Base-by-base conservation (phyloP, 2,797 vertebrate genomes). In the Cirrhinus mrigala region DNA sequence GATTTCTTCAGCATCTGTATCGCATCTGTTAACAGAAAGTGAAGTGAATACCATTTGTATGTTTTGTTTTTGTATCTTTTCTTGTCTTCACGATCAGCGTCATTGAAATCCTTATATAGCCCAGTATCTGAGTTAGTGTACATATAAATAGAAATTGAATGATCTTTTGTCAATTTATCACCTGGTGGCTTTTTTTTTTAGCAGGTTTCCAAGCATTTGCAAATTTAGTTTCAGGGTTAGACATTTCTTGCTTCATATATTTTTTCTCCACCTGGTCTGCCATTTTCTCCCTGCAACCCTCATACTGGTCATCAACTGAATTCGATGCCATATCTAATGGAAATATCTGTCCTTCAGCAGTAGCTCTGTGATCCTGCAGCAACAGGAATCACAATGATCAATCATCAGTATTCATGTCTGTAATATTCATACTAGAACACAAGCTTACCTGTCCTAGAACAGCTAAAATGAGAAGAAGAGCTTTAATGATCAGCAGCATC, bases 401-500 rank as follows among this genome's bases (percentile, higher is more conserved):
- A 48, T 66, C 16, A 66, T 79, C 78, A 50, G 7, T 27, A 79
- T 24, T 40, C 7, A 60, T 58, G 52, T 56, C 11, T 60, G 33
- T 58, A 74, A 54, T 56, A 56, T 56, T 76, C 29, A 56, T n/a
- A 14, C 11, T 15, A 76, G 6, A 76, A 76, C 52, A 76, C 52
- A n/a, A 76, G 6, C 29, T 40, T 56, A 40, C 74, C 29, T 56
- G 52, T 76, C 20, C 29, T 40, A 56, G 74, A 76, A 20, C 73
- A 29, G 73, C 16, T 75, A 11, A 22, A 7, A 75, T 22, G 27
- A 76, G 74, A 50, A 75, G 70, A 74, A 58, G 29, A 40, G 74
- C 74, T 56, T 58, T 20, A 58, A 15, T 76, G 74, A 76, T 76
- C 29, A 58, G 20, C 50, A 76, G 20, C 29, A 76, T 76, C 73